Base-by-base conservation (phyloP, 2,797 vertebrate species). In the Myioborus miniatus region DNA sequence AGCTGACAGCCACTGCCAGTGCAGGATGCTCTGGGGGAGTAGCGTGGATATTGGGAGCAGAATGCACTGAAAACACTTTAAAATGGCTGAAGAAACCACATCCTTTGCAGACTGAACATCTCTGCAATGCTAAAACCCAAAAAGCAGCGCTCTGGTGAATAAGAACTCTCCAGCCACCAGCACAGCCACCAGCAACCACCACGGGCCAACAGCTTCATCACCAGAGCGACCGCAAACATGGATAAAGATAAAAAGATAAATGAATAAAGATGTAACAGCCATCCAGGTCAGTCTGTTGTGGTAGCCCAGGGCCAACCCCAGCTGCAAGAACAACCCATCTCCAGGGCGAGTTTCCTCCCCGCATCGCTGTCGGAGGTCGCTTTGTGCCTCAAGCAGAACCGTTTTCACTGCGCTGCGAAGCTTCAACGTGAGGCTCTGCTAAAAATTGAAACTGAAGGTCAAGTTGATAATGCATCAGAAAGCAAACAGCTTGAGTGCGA, bases 401-500 rank as follows among this genome's bases (percentile, higher is more conserved):
- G 4, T 41, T 96, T 30, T 52, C 49, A 2, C 58, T 4, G 83
- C 26, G 4, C 70, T 9, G 75, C 3, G 10, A 67, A 58, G 83
- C 83, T 93, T 75, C 74, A 87, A 19, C 55, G 5, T 0, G 41
- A 93, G 79, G 92, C 94, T 95, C 59, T 36, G 90, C 92, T 95
- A 94, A 89, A 92, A 92, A 94, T 84, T 94, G 92, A 92, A 96
- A 93, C 67, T 92, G 95, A 95, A 96, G 95, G 97, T 97, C 95
- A 96, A 96, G 91, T 88, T 96, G 95, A 94, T 94, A 96, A 97
- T 81, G 93, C 93, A 96, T 90, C 92, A 92, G 94, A 96, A 89
- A 96, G 96, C 90, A 97, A 97, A 97, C 93, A 96, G 97, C 91
- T 96, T 97, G 97, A 96, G 91, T 78, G 93, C 93, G 91, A 94